phyloP scores from a whole-genome alignment of 2,888 invertebrate genomes.

The Drosophila affinis region DNA sequence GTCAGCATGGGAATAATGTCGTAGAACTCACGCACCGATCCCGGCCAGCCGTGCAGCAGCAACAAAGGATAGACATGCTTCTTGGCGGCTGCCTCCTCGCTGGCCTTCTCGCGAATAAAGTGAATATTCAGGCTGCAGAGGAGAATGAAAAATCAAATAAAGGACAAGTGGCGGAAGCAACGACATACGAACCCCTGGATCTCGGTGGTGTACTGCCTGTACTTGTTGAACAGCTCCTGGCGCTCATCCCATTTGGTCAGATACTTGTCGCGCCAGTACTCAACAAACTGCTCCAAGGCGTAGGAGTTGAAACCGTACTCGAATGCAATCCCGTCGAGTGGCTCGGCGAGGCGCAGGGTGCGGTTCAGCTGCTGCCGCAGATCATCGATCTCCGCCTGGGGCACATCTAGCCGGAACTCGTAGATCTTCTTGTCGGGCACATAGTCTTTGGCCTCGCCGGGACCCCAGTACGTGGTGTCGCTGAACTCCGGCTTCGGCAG shows the following conservation, averaged over 20 bases:
- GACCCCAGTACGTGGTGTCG: constrained; percentile 82
- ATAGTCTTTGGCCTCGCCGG: constrained; percentile 73
- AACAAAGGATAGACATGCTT: constrained; percentile 87
- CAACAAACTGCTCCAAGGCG: constrained; percentile 87
- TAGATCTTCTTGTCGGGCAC: constrained; percentile 76
- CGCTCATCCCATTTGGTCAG: constrained; percentile 87
- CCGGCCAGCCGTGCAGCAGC: constrained; percentile 94
- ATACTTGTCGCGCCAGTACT: constrained; percentile 92
- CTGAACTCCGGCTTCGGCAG: constrained; percentile 77
- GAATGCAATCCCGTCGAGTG: constrained; percentile 88
- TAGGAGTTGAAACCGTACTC: constrained; percentile 92
- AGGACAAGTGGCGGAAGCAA: neutral
- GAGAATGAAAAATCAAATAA: neutral
- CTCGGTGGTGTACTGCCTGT: constrained; percentile 90
- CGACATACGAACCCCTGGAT: constrained; percentile 86
- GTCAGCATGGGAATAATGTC: constrained; percentile 88
- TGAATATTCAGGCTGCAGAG: constrained; percentile 86
- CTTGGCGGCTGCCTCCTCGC: constrained; percentile 83
- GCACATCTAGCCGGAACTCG: constrained; percentile 68
- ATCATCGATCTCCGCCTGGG: constrained; percentile 84
- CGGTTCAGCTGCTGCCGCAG: constrained; percentile 86
- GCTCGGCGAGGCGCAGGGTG: constrained; percentile 85
- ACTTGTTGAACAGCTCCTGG: constrained; percentile 88
- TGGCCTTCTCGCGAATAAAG: constrained; percentile 86
- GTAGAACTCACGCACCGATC: constrained; percentile 91